Conservation (phyloP, 2,888 invertebrate genomes). For the Cryptus armator region DNA sequence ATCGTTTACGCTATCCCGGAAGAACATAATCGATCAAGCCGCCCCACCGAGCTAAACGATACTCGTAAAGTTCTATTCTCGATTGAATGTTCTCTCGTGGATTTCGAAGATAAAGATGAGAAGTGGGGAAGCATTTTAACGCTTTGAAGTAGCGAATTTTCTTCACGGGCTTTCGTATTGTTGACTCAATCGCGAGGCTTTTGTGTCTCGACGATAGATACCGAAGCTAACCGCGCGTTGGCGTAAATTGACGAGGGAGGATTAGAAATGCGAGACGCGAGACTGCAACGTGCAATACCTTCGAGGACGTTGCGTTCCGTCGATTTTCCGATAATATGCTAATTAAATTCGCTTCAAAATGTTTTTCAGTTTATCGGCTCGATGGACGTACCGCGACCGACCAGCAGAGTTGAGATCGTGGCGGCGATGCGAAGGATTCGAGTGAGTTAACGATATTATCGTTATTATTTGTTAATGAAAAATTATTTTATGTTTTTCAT, state of each 20-base stretch:
- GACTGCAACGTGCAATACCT: slow-evolving; percentile 60
- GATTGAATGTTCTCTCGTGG: slow-evolving; percentile 10
- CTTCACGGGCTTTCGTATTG: background rate
- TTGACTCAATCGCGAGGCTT: slow-evolving; percentile 40
- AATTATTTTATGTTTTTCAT: background rate
- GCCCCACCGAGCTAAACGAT: background rate
- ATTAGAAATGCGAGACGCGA: slow-evolving; percentile 62
- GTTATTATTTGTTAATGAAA: background rate
- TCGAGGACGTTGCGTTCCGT: slow-evolving; percentile 56
- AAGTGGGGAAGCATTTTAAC: background rate
- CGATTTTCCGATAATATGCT: slow-evolving; percentile 43
- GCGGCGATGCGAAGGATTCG: slow-evolving; percentile 99
- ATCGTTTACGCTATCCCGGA: slow-evolving; percentile 45
- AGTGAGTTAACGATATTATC: slow-evolving; percentile 88
- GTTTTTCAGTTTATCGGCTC: slow-evolving; percentile 97
- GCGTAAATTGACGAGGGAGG: slow-evolving; percentile 14
- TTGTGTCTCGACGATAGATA: slow-evolving; percentile 29
- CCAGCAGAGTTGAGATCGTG: slow-evolving; percentile 98
- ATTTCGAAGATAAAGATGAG: background rate
- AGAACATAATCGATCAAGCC: slow-evolving; percentile 48
- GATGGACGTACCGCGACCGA: slow-evolving; percentile 98
- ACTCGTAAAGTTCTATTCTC: slow-evolving; percentile 50
- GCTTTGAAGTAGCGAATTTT: slow-evolving; percentile 22
- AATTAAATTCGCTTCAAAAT: slow-evolving; percentile 19
- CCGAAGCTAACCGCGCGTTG: slow-evolving; percentile 15